A percentile compares a stretch with the other conserved stretches of the same genome.
These are phyloP conservation scores for Ennomos erosarius DNA, from an alignment of 2,888 invertebrate genomes.

Conservation along the genomic window DNA sequence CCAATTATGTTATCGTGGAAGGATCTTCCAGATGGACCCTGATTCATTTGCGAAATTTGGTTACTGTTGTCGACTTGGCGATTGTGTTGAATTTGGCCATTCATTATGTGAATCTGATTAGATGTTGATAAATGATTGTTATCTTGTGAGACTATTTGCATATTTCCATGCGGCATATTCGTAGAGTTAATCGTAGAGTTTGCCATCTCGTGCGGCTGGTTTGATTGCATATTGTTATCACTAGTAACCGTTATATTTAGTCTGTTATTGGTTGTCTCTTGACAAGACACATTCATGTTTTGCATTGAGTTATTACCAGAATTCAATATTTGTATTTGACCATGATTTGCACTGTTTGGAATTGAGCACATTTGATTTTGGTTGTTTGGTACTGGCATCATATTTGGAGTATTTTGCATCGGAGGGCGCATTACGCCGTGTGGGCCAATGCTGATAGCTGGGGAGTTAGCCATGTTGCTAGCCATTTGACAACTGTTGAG, in stretches of 20 bases:
- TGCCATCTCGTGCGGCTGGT: conserved; percentile 68
- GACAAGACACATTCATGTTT: conserved; percentile 75
- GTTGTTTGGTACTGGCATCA: conserved; percentile 64
- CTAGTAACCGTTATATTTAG: conserved; percentile 64
- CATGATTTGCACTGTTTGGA: conserved; percentile 66
- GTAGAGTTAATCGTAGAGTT: conserved; percentile 61
- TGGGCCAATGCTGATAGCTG: conserved; percentile 77
- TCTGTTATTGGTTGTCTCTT: conserved; percentile 70
- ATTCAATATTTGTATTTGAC: conserved; percentile 73
- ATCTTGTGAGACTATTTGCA: conserved; percentile 75
- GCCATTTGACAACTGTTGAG: conserved; percentile 77
- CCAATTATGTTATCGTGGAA: conserved; percentile 73
- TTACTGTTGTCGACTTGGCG: conserved; percentile 66
- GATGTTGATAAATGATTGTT: conserved; percentile 63
- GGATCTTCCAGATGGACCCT: conserved; percentile 60
- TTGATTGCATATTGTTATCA: conserved; percentile 66
- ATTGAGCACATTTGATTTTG: conserved; percentile 78
- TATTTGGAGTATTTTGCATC: conserved; percentile 70
- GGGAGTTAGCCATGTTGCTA: conserved; percentile 65
- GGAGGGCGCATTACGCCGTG: conserved; percentile 73
- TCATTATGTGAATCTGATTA: conserved; percentile 81
- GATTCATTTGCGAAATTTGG: conserved; percentile 72
- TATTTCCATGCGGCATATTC: conserved; percentile 70
- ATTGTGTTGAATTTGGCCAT: conserved; percentile 79
- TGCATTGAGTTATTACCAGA: conserved; percentile 73